Percentiles rank a stretch among this genome's conserved stretches.
Evolutionary conservation across 2,113 vertebrate species (phyloP).

Genomic region (Ranitomeya imitator): DNA sequence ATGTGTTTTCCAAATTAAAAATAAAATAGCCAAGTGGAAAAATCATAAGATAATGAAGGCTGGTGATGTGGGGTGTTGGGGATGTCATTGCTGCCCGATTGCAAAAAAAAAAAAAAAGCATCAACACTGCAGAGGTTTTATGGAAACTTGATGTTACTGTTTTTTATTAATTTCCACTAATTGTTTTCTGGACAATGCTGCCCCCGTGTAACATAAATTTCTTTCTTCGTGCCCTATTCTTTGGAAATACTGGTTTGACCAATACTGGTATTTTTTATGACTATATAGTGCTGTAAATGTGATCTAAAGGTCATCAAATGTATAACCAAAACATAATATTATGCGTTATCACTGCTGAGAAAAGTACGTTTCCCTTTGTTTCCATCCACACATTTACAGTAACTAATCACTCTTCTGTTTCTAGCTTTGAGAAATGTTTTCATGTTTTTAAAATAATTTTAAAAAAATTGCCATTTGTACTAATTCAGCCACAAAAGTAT

Average conservation of each 20-base stretch:
- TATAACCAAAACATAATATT: background rate
- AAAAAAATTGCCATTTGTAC: too few species aligned
- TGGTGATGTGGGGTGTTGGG: too few species aligned
- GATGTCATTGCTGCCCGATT: too few species aligned
- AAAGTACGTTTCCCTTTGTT: background rate
- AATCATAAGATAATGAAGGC: too few species aligned
- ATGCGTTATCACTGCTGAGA: background rate
- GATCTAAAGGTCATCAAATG: background rate
- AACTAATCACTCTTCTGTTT: too few species aligned
- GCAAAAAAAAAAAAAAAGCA: too few species aligned
- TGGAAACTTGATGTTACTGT: background rate
- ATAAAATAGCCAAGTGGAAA: too few species aligned
- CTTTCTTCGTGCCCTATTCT: background rate
- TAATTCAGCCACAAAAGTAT: too few species aligned
- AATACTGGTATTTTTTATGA: background rate
- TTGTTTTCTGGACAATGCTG: background rate
- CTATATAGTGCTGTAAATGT: background rate
- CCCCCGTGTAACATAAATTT: background rate
- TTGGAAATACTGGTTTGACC: background rate
- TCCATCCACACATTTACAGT: too few species aligned
- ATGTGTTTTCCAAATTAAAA: too few species aligned
- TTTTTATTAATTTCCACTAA: background rate
- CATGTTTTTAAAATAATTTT: too few species aligned
- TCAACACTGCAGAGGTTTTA: background rate
- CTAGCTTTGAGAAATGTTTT: too few species aligned